These are phyloP conservation scores for Sciaenops ocellatus DNA, from an alignment of 2,797 vertebrate genomes.

Conservation along the genomic window DNA sequence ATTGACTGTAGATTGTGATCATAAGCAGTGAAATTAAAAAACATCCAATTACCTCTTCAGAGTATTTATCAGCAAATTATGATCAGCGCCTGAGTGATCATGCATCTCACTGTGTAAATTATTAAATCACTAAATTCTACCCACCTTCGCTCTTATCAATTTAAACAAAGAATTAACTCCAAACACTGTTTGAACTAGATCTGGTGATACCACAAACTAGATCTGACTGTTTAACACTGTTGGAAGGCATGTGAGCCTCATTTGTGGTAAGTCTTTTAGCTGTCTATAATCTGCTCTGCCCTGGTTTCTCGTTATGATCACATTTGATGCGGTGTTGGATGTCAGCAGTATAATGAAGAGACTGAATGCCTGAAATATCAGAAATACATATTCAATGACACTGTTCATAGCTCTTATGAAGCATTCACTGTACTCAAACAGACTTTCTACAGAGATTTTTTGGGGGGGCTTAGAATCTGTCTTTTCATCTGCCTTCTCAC, in stretches of 20 bases:
- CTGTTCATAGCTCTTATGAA: slow-evolving; percentile 17
- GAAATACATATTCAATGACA: slow-evolving; percentile 38
- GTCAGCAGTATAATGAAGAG: slow-evolving; percentile 44
- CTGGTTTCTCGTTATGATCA: slow-evolving; percentile 43
- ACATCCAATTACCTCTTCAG: slow-evolving; percentile 9
- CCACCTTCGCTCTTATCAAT: neutral
- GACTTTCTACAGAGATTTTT: neutral
- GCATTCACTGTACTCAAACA: neutral
- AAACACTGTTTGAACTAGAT: slow-evolving; percentile 7
- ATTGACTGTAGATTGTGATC: slow-evolving; percentile 31
- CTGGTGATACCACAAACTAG: neutral
- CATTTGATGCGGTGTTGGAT: slow-evolving; percentile 42
- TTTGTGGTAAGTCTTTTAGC: slow-evolving; percentile 20
- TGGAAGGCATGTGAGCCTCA: slow-evolving; percentile 2
- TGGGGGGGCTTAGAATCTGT: neutral
- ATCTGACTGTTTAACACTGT: slow-evolving; percentile 8
- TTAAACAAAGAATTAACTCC: slow-evolving; percentile 23
- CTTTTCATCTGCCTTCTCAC: slow-evolving; percentile 6
- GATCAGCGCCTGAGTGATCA: slow-evolving; percentile 17
- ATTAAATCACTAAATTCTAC: slow-evolving; percentile 4
- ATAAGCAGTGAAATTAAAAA: slow-evolving; percentile 49
- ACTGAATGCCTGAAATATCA: slow-evolving; percentile 28
- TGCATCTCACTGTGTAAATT: slow-evolving; percentile 11
- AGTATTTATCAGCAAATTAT: slow-evolving; percentile 18
- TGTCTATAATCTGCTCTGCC: slow-evolving; percentile 33